These are phyloP conservation scores for Melieria picta DNA, from an alignment of 2,888 invertebrate genomes.

Conservation along the genomic window DNA sequence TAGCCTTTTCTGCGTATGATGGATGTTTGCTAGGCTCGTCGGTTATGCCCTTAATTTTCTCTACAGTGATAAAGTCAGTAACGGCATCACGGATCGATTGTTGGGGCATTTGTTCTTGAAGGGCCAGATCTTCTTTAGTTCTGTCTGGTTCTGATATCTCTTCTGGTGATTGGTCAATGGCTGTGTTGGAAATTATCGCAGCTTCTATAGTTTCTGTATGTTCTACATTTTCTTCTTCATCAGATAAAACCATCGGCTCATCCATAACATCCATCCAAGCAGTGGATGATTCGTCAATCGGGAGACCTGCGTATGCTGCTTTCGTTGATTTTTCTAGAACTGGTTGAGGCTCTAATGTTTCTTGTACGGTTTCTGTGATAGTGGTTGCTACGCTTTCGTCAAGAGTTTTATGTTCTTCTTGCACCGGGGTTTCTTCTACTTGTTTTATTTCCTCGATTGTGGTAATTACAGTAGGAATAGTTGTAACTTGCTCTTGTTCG, in stretches of 20 bases:
- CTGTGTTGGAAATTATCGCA: too few species aligned
- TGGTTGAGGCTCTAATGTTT: slow-evolving; percentile 5
- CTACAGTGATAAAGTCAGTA: too few species aligned
- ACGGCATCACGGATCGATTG: too few species aligned
- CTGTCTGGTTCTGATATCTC: too few species aligned
- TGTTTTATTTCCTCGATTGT: slow-evolving; percentile 45
- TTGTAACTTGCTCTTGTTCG: neutral
- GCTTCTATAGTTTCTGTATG: too few species aligned
- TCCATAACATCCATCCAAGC: slow-evolving; percentile 57
- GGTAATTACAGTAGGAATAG: neutral
- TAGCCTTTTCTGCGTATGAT: neutral
- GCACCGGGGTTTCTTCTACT: slow-evolving; percentile 23
- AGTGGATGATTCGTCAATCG: slow-evolving; percentile 55
- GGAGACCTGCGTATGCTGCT: slow-evolving; percentile 53
- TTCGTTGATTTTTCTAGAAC: slow-evolving; percentile 42
- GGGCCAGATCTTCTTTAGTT: too few species aligned
- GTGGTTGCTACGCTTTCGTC: slow-evolving; percentile 2
- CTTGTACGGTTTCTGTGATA: neutral
- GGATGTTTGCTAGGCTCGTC: neutral
- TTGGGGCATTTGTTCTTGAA: too few species aligned
- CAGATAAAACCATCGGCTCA: slow-evolving; percentile 51
- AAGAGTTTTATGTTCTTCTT: neutral
- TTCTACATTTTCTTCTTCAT: slow-evolving; percentile 44
- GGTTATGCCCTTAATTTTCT: too few species aligned
- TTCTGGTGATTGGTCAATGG: too few species aligned